Conservation (phyloP, 2,888 invertebrate genomes). For the Melikaiella ostensackeni region DNA sequence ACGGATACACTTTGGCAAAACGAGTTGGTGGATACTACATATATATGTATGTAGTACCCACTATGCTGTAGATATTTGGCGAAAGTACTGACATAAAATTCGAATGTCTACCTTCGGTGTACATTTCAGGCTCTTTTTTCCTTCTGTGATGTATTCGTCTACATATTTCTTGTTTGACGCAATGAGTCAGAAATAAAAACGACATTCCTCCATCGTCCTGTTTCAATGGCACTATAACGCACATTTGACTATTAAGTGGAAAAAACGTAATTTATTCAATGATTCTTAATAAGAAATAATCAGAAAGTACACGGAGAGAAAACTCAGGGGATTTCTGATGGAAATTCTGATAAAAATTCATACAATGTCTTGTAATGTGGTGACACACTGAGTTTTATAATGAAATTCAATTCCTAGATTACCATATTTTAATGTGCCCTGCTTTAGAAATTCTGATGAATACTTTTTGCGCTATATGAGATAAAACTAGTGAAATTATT, state of each 20-base stretch:
- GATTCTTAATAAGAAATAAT: background rate
- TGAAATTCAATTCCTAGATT: too few species aligned
- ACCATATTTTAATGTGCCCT: too few species aligned
- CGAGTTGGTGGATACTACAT: background rate
- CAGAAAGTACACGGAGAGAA: too few species aligned
- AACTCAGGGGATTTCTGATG: too few species aligned
- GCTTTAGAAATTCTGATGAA: too few species aligned
- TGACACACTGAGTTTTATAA: too few species aligned
- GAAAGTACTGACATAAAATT: conserved; percentile 45
- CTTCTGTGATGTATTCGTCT: background rate
- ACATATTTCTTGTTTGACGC: background rate
- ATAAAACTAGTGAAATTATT: too few species aligned
- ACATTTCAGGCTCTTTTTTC: background rate
- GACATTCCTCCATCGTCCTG: background rate
- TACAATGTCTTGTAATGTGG: too few species aligned
- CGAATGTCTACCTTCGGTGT: conserved; percentile 22
- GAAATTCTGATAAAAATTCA: too few species aligned
- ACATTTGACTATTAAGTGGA: background rate
- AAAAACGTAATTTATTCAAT: background rate
- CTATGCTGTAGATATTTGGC: conserved; percentile 11
- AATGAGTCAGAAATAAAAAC: background rate
- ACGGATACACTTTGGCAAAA: background rate
- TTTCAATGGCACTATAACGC: background rate
- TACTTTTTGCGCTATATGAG: too few species aligned
- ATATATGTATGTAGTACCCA: conserved; percentile 11